phyloP scores from a whole-genome alignment of 2,113 vertebrate genomes.

The Gobio gobio region DNA sequence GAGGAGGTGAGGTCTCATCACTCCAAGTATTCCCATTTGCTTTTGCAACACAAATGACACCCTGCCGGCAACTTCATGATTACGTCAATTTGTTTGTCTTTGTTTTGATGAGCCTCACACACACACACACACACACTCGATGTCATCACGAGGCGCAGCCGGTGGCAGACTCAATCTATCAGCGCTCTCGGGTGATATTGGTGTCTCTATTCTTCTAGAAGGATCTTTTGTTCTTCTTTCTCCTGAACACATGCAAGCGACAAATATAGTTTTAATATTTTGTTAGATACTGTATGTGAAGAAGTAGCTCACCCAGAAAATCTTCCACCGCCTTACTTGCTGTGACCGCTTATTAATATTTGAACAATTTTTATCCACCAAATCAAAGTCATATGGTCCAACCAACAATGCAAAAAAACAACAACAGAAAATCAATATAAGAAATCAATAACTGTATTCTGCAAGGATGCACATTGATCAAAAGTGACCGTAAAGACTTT shows the following conservation, averaged over 20 bases:
- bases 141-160: constrained; percentile 28
- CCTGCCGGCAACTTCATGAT: constrained; percentile 62
- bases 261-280: neutral
- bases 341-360: neutral
- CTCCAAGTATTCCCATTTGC: constrained; percentile 61
- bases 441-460: too few relatives aligned
- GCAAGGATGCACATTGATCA: too few relatives aligned
- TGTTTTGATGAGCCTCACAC: constrained; percentile 46
- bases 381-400: neutral
- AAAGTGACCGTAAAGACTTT: too few relatives aligned
- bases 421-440: neutral
- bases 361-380: neutral
- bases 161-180: constrained; percentile 64
- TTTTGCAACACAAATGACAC: constrained; percentile 68
- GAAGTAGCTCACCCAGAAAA: neutral
- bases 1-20: constrained; percentile 50
- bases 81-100: constrained; percentile 59
- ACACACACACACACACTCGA: constrained; percentile 26
- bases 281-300: neutral
- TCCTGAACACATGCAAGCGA: constrained; percentile 29
- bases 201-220: constrained; percentile 61
- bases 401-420: neutral
- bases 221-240: constrained; percentile 47
- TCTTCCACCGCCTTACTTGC: neutral
- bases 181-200: constrained; percentile 52